Percentiles rank a stretch among this genome's conserved stretches.
These are phyloP conservation scores for Globodera rostochiensis DNA, from an alignment of 1,140 invertebrate genomes.

Conservation along the genomic window DNA sequence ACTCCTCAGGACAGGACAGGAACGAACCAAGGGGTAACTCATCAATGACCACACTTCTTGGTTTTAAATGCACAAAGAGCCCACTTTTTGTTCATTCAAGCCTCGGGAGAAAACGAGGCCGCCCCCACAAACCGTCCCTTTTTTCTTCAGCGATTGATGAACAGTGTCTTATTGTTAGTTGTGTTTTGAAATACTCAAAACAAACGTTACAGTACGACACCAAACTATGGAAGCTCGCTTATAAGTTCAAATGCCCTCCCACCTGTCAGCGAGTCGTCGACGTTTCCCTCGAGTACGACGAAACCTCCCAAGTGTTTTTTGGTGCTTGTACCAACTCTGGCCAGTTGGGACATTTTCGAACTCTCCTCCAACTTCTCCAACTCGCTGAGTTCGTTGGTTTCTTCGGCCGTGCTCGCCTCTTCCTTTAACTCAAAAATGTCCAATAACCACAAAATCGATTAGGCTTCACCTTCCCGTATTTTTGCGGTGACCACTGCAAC, in stretches of 20 bases:
- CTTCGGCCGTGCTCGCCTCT: conserved; percentile 35
- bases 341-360: not conserved
- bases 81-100: too few relatives aligned
- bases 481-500: conserved; percentile 63
- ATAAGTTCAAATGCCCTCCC: not conserved
- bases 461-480: conserved; percentile 58
- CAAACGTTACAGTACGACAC: too few relatives aligned
- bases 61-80: too few relatives aligned
- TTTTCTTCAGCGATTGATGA: too few relatives aligned
- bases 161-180: too few relatives aligned
- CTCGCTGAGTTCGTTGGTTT: conserved; percentile 37
- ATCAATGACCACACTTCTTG: too few relatives aligned
- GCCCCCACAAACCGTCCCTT: too few relatives aligned
- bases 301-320: conserved; percentile 37
- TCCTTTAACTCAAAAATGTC: conserved; percentile 25
- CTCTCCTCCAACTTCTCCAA: conserved; percentile 7
- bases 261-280: conserved; percentile 54
- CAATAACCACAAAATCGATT: conserved; percentile 9
- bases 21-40: too few relatives aligned
- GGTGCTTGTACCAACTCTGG: conserved; percentile 6
- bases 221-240: too few relatives aligned
- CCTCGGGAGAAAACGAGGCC: too few relatives aligned
- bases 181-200: too few relatives aligned
- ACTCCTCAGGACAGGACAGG: too few relatives aligned
- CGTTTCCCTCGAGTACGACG: conserved; percentile 46